Base-by-base conservation (phyloP, 2,888 invertebrate species). In the Steinernema hermaphroditum region DNA sequence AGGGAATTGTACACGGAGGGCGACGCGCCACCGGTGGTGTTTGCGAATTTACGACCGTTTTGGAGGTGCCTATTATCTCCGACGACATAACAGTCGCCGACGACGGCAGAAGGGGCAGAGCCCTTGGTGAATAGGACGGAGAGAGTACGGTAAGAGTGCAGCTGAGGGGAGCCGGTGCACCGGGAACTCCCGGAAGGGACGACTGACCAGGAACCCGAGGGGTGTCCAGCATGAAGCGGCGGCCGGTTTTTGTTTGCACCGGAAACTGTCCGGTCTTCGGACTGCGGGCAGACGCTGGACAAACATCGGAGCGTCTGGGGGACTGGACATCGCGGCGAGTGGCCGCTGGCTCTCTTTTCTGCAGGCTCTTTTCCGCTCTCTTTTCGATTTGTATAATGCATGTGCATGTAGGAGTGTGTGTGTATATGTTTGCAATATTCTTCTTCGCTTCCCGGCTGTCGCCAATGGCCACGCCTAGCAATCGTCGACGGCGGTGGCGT, bases 341-440 rank as follows among this genome's bases (percentile, higher is more conserved):
- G 14, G 49, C 54, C 54, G 19, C 32, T 29, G 32, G 32, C 32
- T 62, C 62, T 62, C 27, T 34, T 62, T 62, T 32, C 32, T 22
- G 54, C 62, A 2, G 24, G 12, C 32, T 27, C 62, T 32, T 62
- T 29, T 29, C 29, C 32, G 29, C 32, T 12, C 62, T 24, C 62
- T 62, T 62, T 62, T 62, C 62, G 32, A 24, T 24, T 29, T 62
- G 62, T 62, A 62, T 62, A 62, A 62, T 62, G 62, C 62, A 62
- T 62, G 62, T 62, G 62, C 62, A 62, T 62, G 62, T 62, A 62
- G 16, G 62, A 62, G 62, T 62, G 62, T 62, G 50, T 50, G 62
- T 62, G 62, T 62, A 62, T 62, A 62, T 62, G 62, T 62, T 62
- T 62, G 62, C 62, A 62, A 62, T 62, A 62, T 62, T 62, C 62